These are phyloP conservation scores for Amyelois transitella DNA, from an alignment of 1,140 invertebrate genomes.

Conservation along the genomic window DNA sequence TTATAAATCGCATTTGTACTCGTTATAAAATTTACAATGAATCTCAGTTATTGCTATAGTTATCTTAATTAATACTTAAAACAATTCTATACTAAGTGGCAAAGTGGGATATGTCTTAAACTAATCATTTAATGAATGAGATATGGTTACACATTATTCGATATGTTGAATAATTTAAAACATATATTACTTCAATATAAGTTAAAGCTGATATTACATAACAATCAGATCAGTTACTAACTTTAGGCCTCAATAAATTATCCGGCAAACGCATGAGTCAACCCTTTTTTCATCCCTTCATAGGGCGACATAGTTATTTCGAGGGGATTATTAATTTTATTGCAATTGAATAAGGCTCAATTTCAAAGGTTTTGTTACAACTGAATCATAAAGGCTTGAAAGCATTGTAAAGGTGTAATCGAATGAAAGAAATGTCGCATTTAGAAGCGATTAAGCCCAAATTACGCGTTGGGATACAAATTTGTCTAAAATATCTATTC, in stretches of 20 bases:
- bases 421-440: slow-evolving; percentile 27
- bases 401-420: slow-evolving; percentile 32
- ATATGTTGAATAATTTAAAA: slow-evolving; percentile 35
- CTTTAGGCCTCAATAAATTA: slow-evolving; percentile 19
- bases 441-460: slow-evolving; percentile 33
- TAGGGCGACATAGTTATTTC: neutral
- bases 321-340: neutral
- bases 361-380: neutral
- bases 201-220: slow-evolving; percentile 42
- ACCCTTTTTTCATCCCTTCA: neutral
- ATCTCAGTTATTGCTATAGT: neutral
- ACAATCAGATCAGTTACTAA: slow-evolving; percentile 12
- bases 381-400: neutral
- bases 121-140: slow-evolving; percentile 41
- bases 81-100: slow-evolving; percentile 36
- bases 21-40: slow-evolving; percentile 16
- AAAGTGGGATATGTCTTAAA: slow-evolving; percentile 60
- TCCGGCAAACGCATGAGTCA: slow-evolving; percentile 7
- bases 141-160: slow-evolving; percentile 29
- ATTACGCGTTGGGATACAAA: slow-evolving; percentile 32
- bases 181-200: slow-evolving; percentile 36
- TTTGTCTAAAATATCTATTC: slow-evolving; percentile 36
- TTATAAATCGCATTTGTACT: slow-evolving; percentile 52
- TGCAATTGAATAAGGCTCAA: neutral
- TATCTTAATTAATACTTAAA: slow-evolving; percentile 28